Conservation (phyloP, 2,797 vertebrate species). For the Leptatherina wallacei region DNA sequence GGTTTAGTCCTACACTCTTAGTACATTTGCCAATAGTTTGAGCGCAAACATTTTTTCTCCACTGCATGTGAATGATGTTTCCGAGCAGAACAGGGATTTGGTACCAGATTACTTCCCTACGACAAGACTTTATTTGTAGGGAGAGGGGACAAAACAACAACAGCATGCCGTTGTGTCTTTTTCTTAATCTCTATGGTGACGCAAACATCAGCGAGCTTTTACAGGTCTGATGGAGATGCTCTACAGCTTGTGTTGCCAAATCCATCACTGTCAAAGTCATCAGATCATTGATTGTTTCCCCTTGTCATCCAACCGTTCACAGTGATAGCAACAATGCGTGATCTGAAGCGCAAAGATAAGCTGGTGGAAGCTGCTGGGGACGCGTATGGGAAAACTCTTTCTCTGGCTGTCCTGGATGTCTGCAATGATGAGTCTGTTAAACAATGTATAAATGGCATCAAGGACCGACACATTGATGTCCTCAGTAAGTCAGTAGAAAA, state of each 20-base stretch:
- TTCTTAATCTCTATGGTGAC: not conserved
- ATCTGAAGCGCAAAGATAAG: slow-evolving; percentile 78
- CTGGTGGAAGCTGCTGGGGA: slow-evolving; percentile 80
- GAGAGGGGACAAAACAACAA: not conserved
- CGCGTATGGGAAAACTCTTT: slow-evolving; percentile 75
- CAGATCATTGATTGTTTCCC: not conserved
- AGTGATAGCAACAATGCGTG: slow-evolving; percentile 84
- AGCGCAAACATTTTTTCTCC: too few relatives aligned
- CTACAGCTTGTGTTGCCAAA: not conserved
- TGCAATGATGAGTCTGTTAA: slow-evolving; percentile 84
- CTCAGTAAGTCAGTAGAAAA: slow-evolving; percentile 72
- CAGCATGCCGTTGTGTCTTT: not conserved
- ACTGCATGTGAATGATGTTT: too few relatives aligned
- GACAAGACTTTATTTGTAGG: not conserved
- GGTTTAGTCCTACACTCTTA: not conserved
- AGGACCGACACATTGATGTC: slow-evolving; percentile 80
- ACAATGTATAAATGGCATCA: slow-evolving; percentile 82
- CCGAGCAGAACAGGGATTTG: too few relatives aligned
- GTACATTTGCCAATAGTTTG: too few relatives aligned
- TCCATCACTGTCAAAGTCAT: not conserved
- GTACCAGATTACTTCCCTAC: too few relatives aligned
- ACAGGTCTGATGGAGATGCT: not conserved
- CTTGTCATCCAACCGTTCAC: slow-evolving; percentile 5
- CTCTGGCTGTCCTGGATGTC: slow-evolving; percentile 79
- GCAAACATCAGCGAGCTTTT: not conserved